phyloP scores from a whole-genome alignment of 2,888 invertebrate species.

The Exocentrus adspersus region DNA sequence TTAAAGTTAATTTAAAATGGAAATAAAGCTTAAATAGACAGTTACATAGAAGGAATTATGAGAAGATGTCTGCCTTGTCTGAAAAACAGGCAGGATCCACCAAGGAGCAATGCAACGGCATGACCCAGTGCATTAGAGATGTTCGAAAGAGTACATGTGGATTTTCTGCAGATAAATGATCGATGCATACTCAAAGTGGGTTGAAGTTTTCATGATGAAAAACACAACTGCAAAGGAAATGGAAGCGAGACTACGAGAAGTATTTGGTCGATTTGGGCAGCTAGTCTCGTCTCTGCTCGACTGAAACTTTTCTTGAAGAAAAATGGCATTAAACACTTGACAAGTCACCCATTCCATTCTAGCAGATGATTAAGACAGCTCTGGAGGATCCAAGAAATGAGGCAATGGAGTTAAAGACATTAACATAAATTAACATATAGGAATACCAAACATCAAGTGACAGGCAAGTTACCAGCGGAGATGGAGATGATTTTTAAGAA shows the following conservation, averaged over 20 bases:
- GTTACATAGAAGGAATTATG: background rate
- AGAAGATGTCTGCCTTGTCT: background rate
- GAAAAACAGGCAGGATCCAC: background rate
- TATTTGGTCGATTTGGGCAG: too few relatives aligned
- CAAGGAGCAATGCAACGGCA: background rate
- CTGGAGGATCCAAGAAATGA: slow-evolving; percentile 18
- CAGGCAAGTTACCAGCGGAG: slow-evolving; percentile 30
- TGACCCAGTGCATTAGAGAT: background rate
- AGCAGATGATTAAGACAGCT: slow-evolving; percentile 22
- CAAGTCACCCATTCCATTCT: too few relatives aligned
- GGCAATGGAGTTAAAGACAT: background rate
- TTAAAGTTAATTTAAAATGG: too few relatives aligned
- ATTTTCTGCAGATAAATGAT: background rate
- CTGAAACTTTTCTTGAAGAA: too few relatives aligned
- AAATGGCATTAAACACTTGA: too few relatives aligned
- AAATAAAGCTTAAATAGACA: too few relatives aligned
- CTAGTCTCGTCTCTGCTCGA: too few relatives aligned
- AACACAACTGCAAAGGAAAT: too few relatives aligned
- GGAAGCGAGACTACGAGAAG: too few relatives aligned
- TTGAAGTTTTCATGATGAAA: too few relatives aligned
- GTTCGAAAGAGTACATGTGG: background rate
- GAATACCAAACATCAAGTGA: slow-evolving; percentile 21
- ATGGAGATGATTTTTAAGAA: slow-evolving; percentile 24
- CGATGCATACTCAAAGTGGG: too few relatives aligned
- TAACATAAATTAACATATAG: slow-evolving; percentile 24